Evolutionary conservation across 2,888 invertebrate genomes (phyloP).

Genomic region (Amphipoea oculea): DNA sequence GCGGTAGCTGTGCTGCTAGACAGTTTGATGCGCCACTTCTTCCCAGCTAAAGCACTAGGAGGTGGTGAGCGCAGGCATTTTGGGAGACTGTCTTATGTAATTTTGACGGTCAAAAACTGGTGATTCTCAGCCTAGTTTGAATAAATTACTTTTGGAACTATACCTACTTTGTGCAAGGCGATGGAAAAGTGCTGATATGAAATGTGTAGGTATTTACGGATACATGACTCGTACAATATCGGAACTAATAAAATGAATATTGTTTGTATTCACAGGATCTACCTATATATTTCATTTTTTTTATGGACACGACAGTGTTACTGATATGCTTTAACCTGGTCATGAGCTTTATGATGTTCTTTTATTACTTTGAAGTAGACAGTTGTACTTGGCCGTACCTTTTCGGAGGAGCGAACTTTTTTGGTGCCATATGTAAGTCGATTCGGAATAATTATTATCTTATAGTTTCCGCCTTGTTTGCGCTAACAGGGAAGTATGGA

Average conservation of each 20-base stretch:
- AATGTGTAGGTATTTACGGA: not conserved
- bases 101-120: not conserved
- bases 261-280: slow-evolving; percentile 23
- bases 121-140: not conserved
- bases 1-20: no score
- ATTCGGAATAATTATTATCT: not conserved
- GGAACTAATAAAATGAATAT: not conserved
- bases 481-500: not conserved
- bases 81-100: not conserved
- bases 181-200: not conserved
- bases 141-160: not conserved
- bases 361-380: not conserved
- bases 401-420: slow-evolving; percentile 27
- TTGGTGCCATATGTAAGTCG: slow-evolving; percentile 49
- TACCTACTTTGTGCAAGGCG: not conserved
- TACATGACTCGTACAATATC: not conserved
- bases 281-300: not conserved
- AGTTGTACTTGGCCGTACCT: slow-evolving; percentile 25
- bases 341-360: slow-evolving; percentile 24
- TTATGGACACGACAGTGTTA: slow-evolving; percentile 33
- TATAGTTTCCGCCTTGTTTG: not conserved
- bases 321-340: slow-evolving; percentile 29
- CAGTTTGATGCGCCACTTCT: no score
- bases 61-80: not conserved
- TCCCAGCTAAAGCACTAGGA: no score